Percentiles rank a stretch among this genome's conserved stretches.
Conservation (phyloP, 2,888 invertebrate species). For the Lasioglossum marginatum region DNA sequence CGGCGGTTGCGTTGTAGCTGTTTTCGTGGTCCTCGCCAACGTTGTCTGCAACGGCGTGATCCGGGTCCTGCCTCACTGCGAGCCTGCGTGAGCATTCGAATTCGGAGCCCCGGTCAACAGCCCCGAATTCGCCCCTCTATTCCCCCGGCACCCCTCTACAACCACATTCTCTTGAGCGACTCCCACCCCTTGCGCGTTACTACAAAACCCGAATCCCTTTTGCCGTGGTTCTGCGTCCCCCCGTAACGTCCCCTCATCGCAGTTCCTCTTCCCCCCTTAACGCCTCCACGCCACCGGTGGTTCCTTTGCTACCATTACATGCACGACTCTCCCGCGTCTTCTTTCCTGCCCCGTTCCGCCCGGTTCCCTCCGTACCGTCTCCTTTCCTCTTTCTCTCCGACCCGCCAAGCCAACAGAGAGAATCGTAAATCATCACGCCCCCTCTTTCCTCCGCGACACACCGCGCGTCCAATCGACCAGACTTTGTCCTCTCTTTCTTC, state of each 20-base stretch:
- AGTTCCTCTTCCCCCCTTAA: background rate
- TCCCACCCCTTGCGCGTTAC: background rate
- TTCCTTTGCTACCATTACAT: background rate
- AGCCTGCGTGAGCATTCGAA: slow-evolving; percentile 81
- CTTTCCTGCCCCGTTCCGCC: slow-evolving; percentile 1
- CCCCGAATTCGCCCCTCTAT: slow-evolving; percentile 68
- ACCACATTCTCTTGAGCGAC: background rate
- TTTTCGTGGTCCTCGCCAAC: slow-evolving; percentile 53
- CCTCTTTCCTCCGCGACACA: slow-evolving; percentile 32
- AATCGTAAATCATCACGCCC: slow-evolving; percentile 65
- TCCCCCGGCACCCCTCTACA: background rate
- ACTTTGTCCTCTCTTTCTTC: slow-evolving; percentile 38
- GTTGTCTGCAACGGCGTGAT: slow-evolving; percentile 52
- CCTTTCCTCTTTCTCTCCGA: slow-evolving; percentile 15
- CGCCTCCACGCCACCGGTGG: background rate
- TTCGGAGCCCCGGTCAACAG: slow-evolving; percentile 78
- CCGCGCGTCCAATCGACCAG: slow-evolving; percentile 50
- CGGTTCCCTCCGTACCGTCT: background rate
- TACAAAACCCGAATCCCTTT: slow-evolving; percentile 60
- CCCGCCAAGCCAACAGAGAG: slow-evolving; percentile 25
- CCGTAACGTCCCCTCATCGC: background rate
- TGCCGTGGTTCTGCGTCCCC: slow-evolving; percentile 13
- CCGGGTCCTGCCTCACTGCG: slow-evolving; percentile 83
- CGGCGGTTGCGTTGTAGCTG: slow-evolving; percentile 54
- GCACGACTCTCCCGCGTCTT: slow-evolving; percentile 10